These are phyloP conservation scores for Pardalotus punctatus DNA, from an alignment of 2,113 vertebrate genomes.

Conservation along the genomic window DNA sequence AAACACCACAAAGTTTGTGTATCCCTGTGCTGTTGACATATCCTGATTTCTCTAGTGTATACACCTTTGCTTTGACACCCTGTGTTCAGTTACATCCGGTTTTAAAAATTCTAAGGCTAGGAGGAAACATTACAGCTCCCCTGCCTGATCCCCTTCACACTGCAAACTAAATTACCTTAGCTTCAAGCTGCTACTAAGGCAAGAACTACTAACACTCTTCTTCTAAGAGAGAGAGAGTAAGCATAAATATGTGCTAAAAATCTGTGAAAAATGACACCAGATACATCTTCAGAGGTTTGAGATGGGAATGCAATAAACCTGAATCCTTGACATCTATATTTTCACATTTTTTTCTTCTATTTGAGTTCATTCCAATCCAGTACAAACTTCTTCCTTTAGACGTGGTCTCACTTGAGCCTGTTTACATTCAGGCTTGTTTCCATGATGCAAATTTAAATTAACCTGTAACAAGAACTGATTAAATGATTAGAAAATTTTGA, in stretches of 20 bases:
- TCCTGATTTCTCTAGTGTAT: neutral
- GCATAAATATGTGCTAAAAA: constrained; percentile 40
- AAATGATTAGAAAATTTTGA: neutral
- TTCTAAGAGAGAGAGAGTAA: neutral
- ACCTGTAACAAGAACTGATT: neutral
- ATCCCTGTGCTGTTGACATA: neutral
- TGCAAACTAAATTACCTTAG: constrained; percentile 11
- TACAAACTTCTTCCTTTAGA: neutral
- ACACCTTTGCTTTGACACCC: neutral
- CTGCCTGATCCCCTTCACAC: constrained; percentile 19
- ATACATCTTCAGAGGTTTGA: neutral
- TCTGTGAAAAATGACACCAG: neutral
- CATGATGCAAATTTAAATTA: neutral
- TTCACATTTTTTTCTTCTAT: constrained; percentile 28
- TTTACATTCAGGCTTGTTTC: neutral
- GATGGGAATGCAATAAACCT: neutral
- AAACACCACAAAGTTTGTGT: neutral
- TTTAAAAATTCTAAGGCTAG: neutral
- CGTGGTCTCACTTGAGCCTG: neutral
- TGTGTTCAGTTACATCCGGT: neutral
- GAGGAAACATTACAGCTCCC: neutral
- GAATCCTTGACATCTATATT: neutral
- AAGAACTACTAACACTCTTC: neutral
- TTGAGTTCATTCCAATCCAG: neutral
- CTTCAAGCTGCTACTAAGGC: constrained; percentile 7